Evolutionary conservation across 2,888 invertebrate species (phyloP).

Genomic region (Macrosiphum euphorbiae): DNA sequence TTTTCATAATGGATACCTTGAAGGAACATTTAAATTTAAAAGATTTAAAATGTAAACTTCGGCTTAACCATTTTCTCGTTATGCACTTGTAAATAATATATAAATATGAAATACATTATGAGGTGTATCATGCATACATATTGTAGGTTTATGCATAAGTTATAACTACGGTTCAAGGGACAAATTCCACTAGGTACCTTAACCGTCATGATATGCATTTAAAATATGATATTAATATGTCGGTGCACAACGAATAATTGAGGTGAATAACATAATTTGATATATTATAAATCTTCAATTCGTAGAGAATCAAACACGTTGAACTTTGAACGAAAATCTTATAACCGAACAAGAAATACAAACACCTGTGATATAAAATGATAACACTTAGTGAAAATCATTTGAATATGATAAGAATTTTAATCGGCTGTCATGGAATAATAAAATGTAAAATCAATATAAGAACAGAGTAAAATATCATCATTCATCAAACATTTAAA

Average conservation of each 20-base stretch:
- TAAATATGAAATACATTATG: background rate
- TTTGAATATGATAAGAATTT: background rate
- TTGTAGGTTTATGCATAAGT: background rate
- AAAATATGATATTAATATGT: background rate
- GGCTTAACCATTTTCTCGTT: background rate
- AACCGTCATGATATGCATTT: background rate
- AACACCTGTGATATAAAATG: background rate
- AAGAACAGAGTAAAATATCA: too few relatives aligned
- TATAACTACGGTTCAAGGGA: background rate
- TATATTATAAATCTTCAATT: background rate
- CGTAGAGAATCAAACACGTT: background rate
- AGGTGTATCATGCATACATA: background rate
- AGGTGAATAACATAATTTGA: background rate
- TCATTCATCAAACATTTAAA: too few relatives aligned
- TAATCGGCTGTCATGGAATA: background rate
- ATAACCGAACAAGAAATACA: background rate
- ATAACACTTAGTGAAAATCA: background rate
- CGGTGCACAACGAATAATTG: background rate
- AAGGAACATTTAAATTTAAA: too few relatives aligned
- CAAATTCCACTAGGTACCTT: background rate
- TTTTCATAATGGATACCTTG: too few relatives aligned
- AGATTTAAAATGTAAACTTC: background rate
- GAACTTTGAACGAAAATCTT: background rate
- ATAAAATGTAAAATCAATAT: background rate
- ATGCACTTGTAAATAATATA: background rate